A percentile compares a stretch with the other conserved stretches of the same genome.
These are phyloP conservation scores for Acanthopleura granulata DNA, from an alignment of 2,888 invertebrate species.

Conservation along the genomic window DNA sequence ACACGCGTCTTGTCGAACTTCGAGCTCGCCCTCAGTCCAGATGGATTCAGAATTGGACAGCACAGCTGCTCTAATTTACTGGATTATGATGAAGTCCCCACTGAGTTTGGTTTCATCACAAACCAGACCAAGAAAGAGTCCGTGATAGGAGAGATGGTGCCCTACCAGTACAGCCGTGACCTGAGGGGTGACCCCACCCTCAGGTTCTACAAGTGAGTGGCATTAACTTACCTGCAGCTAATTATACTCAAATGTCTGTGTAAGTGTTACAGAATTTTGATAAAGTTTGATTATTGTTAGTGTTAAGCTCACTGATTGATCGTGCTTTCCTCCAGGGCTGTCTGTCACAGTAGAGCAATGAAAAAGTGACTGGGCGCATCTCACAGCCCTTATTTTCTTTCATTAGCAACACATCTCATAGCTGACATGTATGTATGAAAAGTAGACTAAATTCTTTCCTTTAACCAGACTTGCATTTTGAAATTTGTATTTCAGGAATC, in stretches of 20 bases:
- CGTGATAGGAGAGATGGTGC: slow-evolving; percentile 56
- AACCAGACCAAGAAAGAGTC: slow-evolving; percentile 53
- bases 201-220: slow-evolving; percentile 62
- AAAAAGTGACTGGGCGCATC: too few relatives aligned
- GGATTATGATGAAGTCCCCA: slow-evolving; percentile 53
- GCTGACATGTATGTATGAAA: too few relatives aligned
- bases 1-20: slow-evolving; percentile 66
- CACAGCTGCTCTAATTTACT: slow-evolving; percentile 68
- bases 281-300: too few relatives aligned
- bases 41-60: slow-evolving; percentile 60
- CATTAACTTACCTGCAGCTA: neutral
- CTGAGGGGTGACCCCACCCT: slow-evolving; percentile 52
- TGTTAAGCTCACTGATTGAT: too few relatives aligned
- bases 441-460: too few relatives aligned
- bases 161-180: slow-evolving; percentile 59
- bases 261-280: too few relatives aligned
- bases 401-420: too few relatives aligned
- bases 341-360: too few relatives aligned
- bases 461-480: too few relatives aligned
- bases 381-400: too few relatives aligned
- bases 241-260: too few relatives aligned
- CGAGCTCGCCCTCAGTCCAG: slow-evolving; percentile 65
- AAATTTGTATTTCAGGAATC: slow-evolving; percentile 49
- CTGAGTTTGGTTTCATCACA: slow-evolving; percentile 60
- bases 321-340: too few relatives aligned